These are phyloP conservation scores for Panthera uncia DNA, from an alignment of 2,113 vertebrate species.

Conservation along the genomic window DNA sequence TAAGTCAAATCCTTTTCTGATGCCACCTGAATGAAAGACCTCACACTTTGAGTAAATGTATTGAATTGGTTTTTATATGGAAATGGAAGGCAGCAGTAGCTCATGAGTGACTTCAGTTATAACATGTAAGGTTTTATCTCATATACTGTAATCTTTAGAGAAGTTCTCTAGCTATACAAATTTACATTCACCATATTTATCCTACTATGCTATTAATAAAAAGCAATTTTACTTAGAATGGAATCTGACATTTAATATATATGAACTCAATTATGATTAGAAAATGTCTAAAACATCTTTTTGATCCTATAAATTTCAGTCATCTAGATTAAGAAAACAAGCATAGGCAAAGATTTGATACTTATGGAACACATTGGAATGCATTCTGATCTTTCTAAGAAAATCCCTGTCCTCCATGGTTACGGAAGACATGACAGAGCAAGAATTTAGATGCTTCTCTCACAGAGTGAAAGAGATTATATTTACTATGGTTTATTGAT, in stretches of 20 bases:
- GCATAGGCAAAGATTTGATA: constrained; percentile 36
- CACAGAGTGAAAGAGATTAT: background rate
- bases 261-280: constrained; percentile 31
- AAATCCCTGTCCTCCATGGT: background rate
- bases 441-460: constrained; percentile 12
- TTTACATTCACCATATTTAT: background rate
- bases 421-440: background rate
- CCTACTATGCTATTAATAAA: background rate
- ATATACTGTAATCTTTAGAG: background rate
- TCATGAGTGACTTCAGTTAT: background rate
- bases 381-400: background rate
- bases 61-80: background rate
- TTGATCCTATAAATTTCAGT: constrained; percentile 12
- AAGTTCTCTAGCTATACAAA: background rate
- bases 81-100: background rate
- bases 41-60: background rate
- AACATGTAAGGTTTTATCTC: background rate
- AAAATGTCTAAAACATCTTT: background rate
- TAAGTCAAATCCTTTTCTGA: background rate
- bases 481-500: background rate
- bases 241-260: background rate
- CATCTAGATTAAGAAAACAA: constrained; percentile 10
- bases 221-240: constrained; percentile 19
- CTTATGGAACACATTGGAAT: background rate
- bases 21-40: background rate